A percentile compares a stretch with the other conserved stretches of the same genome.
These are phyloP conservation scores for Hycleus phaleratus DNA, from an alignment of 1,140 invertebrate genomes.

Conservation along the genomic window DNA sequence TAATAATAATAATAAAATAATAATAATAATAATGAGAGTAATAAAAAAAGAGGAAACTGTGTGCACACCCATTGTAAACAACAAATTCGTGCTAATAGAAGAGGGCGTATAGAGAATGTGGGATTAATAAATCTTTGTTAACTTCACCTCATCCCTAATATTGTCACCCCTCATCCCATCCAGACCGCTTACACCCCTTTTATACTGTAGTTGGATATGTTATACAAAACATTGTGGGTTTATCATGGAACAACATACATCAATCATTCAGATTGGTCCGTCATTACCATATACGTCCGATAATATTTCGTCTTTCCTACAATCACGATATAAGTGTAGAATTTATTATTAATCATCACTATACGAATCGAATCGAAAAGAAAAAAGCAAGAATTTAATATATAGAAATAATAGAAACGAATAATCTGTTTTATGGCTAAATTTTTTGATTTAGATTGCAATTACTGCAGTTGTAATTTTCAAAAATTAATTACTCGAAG, in stretches of 20 bases:
- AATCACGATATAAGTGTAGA: no score
- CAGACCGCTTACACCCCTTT: no score
- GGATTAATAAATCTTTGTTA: slow-evolving; percentile 32
- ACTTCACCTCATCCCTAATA: background rate
- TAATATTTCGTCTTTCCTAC: slow-evolving; percentile 8
- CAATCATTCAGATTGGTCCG: slow-evolving; percentile 31
- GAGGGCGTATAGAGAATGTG: slow-evolving; percentile 5
- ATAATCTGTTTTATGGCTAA: no score
- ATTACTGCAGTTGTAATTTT: no score
- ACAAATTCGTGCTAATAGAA: slow-evolving; percentile 26
- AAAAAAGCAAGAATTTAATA: no score
- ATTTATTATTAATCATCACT: no score
- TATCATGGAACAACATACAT: slow-evolving; percentile 29
- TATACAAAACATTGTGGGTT: slow-evolving; percentile 27
- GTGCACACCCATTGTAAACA: slow-evolving; percentile 12
- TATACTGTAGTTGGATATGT: no score
- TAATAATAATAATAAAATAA: slow-evolving; percentile 1
- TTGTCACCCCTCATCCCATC: slow-evolving; percentile 12
- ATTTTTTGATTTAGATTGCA: no score
- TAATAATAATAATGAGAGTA: slow-evolving; percentile 16
- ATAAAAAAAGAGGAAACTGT: slow-evolving; percentile 4
- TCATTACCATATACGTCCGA: slow-evolving; percentile 29
- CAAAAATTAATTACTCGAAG: no score
- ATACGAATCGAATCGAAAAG: no score
- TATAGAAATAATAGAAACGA: no score